These are phyloP conservation scores for Tinea semifulvella DNA, from an alignment of 2,888 invertebrate species.

Conservation along the genomic window DNA sequence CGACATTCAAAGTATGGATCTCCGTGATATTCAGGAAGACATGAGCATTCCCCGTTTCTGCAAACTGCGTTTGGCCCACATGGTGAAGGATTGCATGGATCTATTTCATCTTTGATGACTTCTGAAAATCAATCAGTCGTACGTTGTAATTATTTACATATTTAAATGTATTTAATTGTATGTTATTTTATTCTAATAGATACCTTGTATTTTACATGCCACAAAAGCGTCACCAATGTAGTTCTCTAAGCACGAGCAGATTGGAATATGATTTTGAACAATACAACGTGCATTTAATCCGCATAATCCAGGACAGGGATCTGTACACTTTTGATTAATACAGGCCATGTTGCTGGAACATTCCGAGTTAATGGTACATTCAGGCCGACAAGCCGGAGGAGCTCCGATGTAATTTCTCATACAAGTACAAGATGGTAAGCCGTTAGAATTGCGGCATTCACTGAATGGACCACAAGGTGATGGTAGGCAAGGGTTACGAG, in stretches of 20 bases:
- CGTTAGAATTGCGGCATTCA: slow-evolving; percentile 68
- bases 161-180: not conserved
- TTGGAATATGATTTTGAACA: slow-evolving; percentile 77
- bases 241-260: slow-evolving; percentile 75
- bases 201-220: slow-evolving; percentile 65
- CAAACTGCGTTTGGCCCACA: slow-evolving; percentile 72
- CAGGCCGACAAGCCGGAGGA: slow-evolving; percentile 76
- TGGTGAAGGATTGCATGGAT: slow-evolving; percentile 72
- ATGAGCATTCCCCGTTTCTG: slow-evolving; percentile 66
- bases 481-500: slow-evolving; percentile 65
- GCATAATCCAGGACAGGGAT: slow-evolving; percentile 85
- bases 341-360: slow-evolving; percentile 80
- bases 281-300: slow-evolving; percentile 70
- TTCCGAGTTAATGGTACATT: slow-evolving; percentile 77
- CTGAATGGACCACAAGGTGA: slow-evolving; percentile 75
- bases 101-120: slow-evolving; percentile 33
- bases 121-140: slow-evolving; percentile 29
- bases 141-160: slow-evolving; percentile 9
- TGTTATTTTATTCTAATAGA: slow-evolving; percentile 22
- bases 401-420: slow-evolving; percentile 72
- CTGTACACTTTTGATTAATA: slow-evolving; percentile 76
- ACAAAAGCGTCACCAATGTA: slow-evolving; percentile 80
- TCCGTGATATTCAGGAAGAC: slow-evolving; percentile 70
- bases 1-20: slow-evolving; percentile 75
- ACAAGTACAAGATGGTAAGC: slow-evolving; percentile 72